Evolutionary conservation across 2,888 invertebrate species (phyloP), one percentile per base, ranked within the genome.

Genomic region (Trichacis sp.): DNA sequence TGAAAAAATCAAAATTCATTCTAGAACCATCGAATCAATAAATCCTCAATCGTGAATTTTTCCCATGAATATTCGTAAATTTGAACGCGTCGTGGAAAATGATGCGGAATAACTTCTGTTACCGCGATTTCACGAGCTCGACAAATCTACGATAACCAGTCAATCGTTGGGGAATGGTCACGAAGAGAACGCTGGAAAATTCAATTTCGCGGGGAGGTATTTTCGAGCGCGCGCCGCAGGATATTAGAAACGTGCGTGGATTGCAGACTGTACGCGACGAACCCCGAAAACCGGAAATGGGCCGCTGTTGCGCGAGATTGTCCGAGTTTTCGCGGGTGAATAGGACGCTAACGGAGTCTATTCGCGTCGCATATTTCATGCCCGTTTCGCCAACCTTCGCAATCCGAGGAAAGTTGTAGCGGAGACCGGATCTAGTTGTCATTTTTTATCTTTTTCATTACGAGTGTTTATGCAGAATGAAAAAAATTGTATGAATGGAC

Each of bases 231-330:
- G 48, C 54, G 51, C 66, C 57, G 47, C 69, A 71, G 74, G 77
- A 79, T 79, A 79, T 79, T 79, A 78, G 78, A 79, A 79, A 78
- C 79, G 79, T 78, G 79, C 73, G 58, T 72, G 67, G 78, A 71
- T 75, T 79, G 73, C 73, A 68, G 71, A 73, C 61, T 51, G 46
- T 30, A 40, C 29, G 17, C 47, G 53, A 53, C 59, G 64, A 52
- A 52, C 49, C 71, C 68, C 66, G 67, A 64, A 63, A 55, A 63
- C 46, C 70, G 72, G 72, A 73, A 75, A 75, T 71, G 57, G 69
- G 19, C 45, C 53, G 15, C 47, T 58, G 59, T 50, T 29, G 47
- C 42, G 33, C 5, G 51, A 62, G 63, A 68, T 68, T 52, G 29
- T 24, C 24, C 18, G 6, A 33, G 33, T 33, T 33, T 33, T 33